phyloP scores from a whole-genome alignment of 2,113 vertebrate species.

The Nyctibius bracteatus region DNA sequence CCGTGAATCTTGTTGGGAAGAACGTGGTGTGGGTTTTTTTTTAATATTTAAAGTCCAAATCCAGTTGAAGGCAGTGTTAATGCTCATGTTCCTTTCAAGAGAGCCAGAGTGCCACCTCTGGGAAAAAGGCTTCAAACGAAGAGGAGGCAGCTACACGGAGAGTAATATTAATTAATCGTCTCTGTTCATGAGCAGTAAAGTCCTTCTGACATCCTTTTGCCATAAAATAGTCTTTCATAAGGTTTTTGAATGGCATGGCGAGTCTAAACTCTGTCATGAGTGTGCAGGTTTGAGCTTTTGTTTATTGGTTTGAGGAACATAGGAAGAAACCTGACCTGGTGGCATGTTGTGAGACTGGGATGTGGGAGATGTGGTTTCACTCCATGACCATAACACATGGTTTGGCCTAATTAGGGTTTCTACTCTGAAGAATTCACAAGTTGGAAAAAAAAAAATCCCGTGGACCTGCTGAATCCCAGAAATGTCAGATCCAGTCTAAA shows the following conservation, averaged over 20 bases:
- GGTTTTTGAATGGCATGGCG: neutral
- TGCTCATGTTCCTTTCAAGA: neutral
- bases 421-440: neutral
- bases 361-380: neutral
- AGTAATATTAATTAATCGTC: neutral
- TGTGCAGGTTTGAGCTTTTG: neutral
- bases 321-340: neutral
- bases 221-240: neutral
- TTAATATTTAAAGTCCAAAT: conserved; percentile 34
- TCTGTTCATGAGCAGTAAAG: neutral
- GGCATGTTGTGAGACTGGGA: neutral
- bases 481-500: neutral
- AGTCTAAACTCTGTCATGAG: neutral
- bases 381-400: neutral
- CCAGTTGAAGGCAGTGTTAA: neutral
- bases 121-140: neutral
- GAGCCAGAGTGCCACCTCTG: neutral
- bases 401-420: neutral
- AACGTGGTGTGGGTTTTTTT: neutral
- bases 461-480: neutral
- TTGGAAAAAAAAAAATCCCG: neutral
- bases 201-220: neutral
- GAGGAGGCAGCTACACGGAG: neutral
- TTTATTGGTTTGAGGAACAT: neutral
- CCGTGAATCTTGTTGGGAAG: neutral